Conservation (phyloP, 2,113 vertebrate species). For the Bubo bubo region DNA sequence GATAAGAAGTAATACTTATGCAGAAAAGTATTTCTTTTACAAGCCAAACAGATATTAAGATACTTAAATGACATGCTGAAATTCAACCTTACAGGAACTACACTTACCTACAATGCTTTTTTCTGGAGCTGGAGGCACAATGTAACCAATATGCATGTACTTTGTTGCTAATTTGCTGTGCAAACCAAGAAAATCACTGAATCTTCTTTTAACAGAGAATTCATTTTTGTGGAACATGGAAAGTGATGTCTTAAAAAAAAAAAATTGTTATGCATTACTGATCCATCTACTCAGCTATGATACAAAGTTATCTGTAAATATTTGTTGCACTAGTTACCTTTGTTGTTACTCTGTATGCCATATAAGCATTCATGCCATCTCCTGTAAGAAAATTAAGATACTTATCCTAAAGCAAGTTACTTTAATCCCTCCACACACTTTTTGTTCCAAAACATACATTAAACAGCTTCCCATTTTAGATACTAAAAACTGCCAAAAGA, state of each 20-base stretch:
- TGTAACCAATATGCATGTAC: slow-evolving; percentile 93
- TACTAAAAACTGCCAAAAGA: neutral
- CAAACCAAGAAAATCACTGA: slow-evolving; percentile 97
- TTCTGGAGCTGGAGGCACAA: slow-evolving; percentile 97
- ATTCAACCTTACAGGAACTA: neutral
- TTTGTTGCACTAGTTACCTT: slow-evolving; percentile 77
- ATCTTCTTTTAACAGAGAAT: slow-evolving; percentile 93
- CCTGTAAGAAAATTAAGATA: slow-evolving; percentile 76
- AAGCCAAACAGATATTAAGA: neutral
- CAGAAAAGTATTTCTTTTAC: neutral
- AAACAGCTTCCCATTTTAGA: neutral
- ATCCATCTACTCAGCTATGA: neutral
- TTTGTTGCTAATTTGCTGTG: slow-evolving; percentile 95
- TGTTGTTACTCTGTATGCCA: slow-evolving; percentile 96
- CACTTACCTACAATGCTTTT: slow-evolving; percentile 98
- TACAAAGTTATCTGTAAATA: neutral
- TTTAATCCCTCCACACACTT: neutral
- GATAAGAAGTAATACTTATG: neutral
- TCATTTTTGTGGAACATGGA: slow-evolving; percentile 87
- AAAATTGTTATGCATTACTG: neutral
- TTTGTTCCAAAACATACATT: neutral
- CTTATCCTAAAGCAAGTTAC: neutral
- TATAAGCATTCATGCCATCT: slow-evolving; percentile 97
- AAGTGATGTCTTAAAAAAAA: slow-evolving; percentile 83
- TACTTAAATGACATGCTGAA: neutral